Evolutionary conservation across 1,140 invertebrate species (phyloP).

Genomic region (Sycobia sp.): DNA sequence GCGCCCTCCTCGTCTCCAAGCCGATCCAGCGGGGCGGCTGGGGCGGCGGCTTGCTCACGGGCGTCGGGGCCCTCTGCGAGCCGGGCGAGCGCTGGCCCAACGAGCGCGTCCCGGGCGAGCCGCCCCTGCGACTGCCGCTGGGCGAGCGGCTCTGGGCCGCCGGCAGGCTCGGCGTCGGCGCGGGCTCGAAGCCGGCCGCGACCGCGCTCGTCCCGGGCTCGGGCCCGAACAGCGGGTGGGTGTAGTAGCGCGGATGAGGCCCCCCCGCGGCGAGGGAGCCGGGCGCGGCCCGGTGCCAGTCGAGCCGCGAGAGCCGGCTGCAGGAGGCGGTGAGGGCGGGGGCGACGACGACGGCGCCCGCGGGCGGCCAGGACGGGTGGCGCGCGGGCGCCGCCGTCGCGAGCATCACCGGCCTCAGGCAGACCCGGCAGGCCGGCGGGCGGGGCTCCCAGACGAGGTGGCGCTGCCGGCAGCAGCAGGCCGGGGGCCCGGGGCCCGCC

Average conservation of each 20-base stretch:
- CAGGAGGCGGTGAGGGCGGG: slow-evolving; percentile 48
- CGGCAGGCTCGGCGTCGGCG: not conserved
- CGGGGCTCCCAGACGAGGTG: not conserved
- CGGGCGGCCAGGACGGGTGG: not conserved
- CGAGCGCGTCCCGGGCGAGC: slow-evolving; percentile 45
- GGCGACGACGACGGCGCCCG: slow-evolving; percentile 27
- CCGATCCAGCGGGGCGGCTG: slow-evolving; percentile 64
- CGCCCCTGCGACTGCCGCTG: slow-evolving; percentile 50
- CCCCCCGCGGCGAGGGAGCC: no score
- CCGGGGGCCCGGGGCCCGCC: slow-evolving; percentile 52
- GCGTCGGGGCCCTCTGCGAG: slow-evolving; percentile 42
- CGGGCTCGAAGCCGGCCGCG: not conserved
- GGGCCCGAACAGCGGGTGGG: no score
- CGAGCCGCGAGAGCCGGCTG: slow-evolving; percentile 30
- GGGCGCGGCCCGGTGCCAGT: not conserved
- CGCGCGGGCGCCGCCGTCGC: no score
- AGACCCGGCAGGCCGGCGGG: slow-evolving; percentile 45
- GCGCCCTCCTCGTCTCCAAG: slow-evolving; percentile 67
- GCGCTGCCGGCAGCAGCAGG: not conserved
- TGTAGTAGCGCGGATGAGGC: no score
- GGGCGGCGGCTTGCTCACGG: slow-evolving; percentile 46
- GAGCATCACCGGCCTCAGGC: slow-evolving; percentile 51
- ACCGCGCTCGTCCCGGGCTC: not conserved
- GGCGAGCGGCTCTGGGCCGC: slow-evolving; percentile 46
- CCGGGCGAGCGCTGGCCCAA: slow-evolving; percentile 44